A percentile compares a stretch with the other conserved stretches of the same genome.
Evolutionary conservation across 2,113 vertebrate genomes (phyloP).

Genomic region (Tragulus kanchil): DNA sequence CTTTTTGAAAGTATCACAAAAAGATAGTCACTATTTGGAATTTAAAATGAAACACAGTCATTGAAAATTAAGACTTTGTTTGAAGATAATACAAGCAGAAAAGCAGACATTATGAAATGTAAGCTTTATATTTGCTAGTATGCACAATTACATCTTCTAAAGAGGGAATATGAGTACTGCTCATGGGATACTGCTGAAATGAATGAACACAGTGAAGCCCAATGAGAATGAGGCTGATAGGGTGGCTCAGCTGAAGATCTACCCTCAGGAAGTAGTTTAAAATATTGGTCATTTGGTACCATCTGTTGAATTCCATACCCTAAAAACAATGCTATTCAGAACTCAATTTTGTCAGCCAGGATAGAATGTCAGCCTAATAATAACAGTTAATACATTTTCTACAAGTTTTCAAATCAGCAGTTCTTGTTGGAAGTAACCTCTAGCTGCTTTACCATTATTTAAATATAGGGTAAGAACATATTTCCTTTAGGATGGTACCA

Average conservation of each 20-base stretch:
- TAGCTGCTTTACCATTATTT: background rate
- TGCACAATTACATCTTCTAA: background rate
- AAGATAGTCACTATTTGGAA: background rate
- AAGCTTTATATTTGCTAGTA: background rate
- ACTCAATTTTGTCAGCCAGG: conserved; percentile 49
- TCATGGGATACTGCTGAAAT: background rate
- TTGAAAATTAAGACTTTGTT: background rate
- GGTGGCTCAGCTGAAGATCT: conserved; percentile 14
- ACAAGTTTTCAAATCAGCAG: background rate
- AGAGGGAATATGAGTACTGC: background rate
- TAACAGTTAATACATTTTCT: too few relatives aligned
- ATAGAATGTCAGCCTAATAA: too few relatives aligned
- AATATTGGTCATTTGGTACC: conserved; percentile 61
- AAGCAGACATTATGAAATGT: background rate
- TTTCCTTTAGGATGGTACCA: background rate
- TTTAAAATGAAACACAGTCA: background rate
- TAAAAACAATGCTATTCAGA: conserved; percentile 53
- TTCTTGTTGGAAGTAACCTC: background rate
- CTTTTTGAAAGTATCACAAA: background rate
- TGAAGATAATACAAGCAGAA: background rate
- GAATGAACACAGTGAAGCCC: background rate
- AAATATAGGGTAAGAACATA: background rate
- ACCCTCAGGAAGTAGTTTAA: conserved; percentile 53
- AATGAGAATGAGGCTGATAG: background rate
- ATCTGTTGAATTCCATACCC: conserved; percentile 75